Percentiles rank a stretch among this genome's conserved stretches.
Conservation (phyloP, 1,140 invertebrate genomes). For the Asobara japonica region DNA sequence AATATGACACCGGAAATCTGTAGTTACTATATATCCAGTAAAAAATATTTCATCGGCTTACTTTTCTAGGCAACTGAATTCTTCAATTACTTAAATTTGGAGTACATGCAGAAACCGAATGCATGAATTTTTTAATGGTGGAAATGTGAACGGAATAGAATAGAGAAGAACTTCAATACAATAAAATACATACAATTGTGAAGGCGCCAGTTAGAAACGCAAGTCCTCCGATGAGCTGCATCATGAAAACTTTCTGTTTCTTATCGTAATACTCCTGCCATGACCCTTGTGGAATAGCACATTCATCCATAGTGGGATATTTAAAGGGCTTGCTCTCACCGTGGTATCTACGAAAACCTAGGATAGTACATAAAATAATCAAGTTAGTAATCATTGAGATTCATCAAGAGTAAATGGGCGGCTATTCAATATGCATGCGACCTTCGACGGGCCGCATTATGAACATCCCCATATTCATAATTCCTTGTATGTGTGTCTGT, state of each 20-base stretch:
- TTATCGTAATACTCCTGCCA: conserved; percentile 76
- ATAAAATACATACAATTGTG: conserved; percentile 68
- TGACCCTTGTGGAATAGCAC: conserved; percentile 76
- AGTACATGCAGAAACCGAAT: too few species aligned
- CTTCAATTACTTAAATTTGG: too few species aligned
- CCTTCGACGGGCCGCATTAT: too few species aligned
- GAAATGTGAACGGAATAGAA: too few species aligned
- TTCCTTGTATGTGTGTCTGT: too few species aligned
- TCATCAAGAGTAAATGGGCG: neutral
- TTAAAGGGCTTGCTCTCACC: conserved; percentile 48
- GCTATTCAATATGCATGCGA: neutral
- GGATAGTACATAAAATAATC: neutral
- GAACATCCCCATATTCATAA: too few species aligned
- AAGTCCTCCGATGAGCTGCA: conserved; percentile 72
- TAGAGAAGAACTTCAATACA: too few species aligned
- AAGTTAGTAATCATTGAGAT: neutral
- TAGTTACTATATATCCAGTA: too few species aligned
- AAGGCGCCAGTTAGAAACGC: conserved; percentile 68
- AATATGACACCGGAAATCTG: too few species aligned
- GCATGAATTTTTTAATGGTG: too few species aligned
- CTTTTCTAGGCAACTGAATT: too few species aligned
- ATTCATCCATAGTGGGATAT: conserved; percentile 74
- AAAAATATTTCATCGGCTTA: too few species aligned
- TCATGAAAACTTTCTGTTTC: conserved; percentile 75
- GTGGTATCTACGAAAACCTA: conserved; percentile 48